Evolutionary conservation across 2,888 invertebrate species (phyloP), one percentile per base, ranked within the genome.

Genomic region (Clitarchus hookeri): DNA sequence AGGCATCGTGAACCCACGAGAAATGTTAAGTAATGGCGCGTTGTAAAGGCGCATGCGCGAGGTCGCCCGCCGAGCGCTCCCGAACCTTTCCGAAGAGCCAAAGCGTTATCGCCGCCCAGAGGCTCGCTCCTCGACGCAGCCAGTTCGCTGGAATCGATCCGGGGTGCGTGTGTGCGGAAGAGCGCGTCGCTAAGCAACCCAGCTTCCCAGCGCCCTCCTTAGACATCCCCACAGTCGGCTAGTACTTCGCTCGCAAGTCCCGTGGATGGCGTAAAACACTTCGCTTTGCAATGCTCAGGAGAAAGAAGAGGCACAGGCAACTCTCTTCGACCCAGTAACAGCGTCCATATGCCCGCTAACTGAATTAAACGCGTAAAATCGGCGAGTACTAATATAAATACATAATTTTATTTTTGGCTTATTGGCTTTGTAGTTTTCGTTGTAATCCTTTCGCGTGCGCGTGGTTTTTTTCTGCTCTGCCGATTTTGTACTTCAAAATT

Each of bases 361-460:
- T 65, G 65, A 65, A n/a, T 65, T 65, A 65, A 65, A 19, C 65
- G 65, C n/a, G 19, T 65, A 65, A 65, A 65, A 65, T 65, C 65
- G 65, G 65, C 65, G 65, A 65, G 65, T 65, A 65, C 65, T n/a
- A 65, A 65, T 19, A 65, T n/a, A 65, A 0, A 65, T 23, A 65
- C 36, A 1, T 36, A 36, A 36, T 36, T 36, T 65, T 12, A 8
- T 19, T 65, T 65, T 65, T n/a, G 65, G 65, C 65, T 65, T 65
- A 65, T 65, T 65, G 65, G 65, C 65, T 65, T 65, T 8, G 65
- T 65, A 65, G 65, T 65, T 65, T 65, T 65, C 65, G 65, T 65
- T 65, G n/a, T 48, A 48, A 11, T 48, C 48, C 12, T n/a, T 65
- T 19, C 65, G 65, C 65, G 65, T n/a, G 65, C 65, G 65, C 65